Evolutionary conservation across 2,888 invertebrate genomes (phyloP), one percentile per base, ranked within the genome.

Genomic region (Chaetogeoica ovagalla): DNA sequence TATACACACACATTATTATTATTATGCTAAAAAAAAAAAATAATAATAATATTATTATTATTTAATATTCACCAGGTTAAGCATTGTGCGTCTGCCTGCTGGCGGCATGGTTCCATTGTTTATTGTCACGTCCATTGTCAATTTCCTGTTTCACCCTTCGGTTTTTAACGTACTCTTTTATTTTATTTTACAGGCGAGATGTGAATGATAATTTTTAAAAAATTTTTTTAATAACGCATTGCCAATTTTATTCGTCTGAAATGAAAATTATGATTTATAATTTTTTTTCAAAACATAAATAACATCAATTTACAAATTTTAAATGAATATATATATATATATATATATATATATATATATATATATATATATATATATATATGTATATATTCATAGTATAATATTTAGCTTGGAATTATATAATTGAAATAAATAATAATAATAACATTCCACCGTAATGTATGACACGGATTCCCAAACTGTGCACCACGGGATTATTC

Each of bases 111-210:
- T 39, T 70, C 79, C 63, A 79, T 79, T 79, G 79, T 79, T 79
- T 79, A 79, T 79, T 79, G 79, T 79, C 79, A 79, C 79, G 79
- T 79, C 71, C 79, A 79, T 79, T 70, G 79, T 79, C 79, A 79
- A 79, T 79, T 79, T 79, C 79, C 79, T 79, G 79, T 79, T 79
- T 79, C 79, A 79, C 79, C 79, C 79, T 79, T 62, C 71, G 70
- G 70, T 79, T 79, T 75, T 71, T 79, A 70, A 79, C 79, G 79
- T 71, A 79, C 70, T n/a, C n/a, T 69, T 77, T 71, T 71, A 79
- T 71, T 79, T 70, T 79, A 70, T 70, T 71, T 71, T 63, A 79
- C 63, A 43, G 39, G 62, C 70, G 79, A 79, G 63, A 70, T 77
- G 23, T 71, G 79, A 79, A 79, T 79, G 71, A 70, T 39, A 79